A percentile compares a stretch with the other conserved stretches of the same genome.
phyloP scores from a whole-genome alignment of 1,140 invertebrate species.

The Holotrichia oblita region DNA sequence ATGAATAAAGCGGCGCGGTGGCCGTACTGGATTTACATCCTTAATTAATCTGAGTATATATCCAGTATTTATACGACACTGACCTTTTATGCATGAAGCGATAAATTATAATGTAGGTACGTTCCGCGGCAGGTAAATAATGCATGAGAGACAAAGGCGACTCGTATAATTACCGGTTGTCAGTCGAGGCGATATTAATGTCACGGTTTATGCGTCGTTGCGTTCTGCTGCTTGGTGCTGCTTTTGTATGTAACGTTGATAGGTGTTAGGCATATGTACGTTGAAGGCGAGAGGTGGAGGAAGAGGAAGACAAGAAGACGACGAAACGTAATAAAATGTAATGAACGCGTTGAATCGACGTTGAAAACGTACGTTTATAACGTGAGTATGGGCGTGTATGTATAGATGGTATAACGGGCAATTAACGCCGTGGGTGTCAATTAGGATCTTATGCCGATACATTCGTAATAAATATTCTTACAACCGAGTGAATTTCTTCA shows the following conservation, averaged over 20 bases:
- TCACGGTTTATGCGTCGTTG: conserved; percentile 10
- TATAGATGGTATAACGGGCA: conserved; percentile 14
- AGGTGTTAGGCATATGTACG: not conserved
- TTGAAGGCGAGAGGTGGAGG: not conserved
- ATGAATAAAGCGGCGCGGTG: not conserved
- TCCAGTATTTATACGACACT: conserved; percentile 12
- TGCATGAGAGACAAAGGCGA: conserved; percentile 19
- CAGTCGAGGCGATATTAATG: conserved; percentile 15
- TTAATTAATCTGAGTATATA: conserved; percentile 3
- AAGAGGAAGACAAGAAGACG: not conserved
- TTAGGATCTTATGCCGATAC: conserved; percentile 36
- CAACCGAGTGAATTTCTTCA: too few species aligned
- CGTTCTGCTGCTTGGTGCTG: not conserved
- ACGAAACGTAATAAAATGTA: conserved; percentile 4
- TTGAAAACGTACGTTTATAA: conserved; percentile 11
- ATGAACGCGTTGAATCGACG: conserved; percentile 5
- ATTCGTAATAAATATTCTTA: conserved; percentile 37
- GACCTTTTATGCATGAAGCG: conserved; percentile 8
- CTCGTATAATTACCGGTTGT: conserved; percentile 20
- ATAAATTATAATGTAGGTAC: conserved; percentile 18
- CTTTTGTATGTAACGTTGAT: not conserved
- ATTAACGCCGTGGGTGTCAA: conserved; percentile 41
- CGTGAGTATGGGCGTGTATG: not conserved
- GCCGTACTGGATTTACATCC: conserved; percentile 5
- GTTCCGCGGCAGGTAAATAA: conserved; percentile 11